Conservation (phyloP, 2,113 vertebrate species). For the Arvicanthis niloticus region DNA sequence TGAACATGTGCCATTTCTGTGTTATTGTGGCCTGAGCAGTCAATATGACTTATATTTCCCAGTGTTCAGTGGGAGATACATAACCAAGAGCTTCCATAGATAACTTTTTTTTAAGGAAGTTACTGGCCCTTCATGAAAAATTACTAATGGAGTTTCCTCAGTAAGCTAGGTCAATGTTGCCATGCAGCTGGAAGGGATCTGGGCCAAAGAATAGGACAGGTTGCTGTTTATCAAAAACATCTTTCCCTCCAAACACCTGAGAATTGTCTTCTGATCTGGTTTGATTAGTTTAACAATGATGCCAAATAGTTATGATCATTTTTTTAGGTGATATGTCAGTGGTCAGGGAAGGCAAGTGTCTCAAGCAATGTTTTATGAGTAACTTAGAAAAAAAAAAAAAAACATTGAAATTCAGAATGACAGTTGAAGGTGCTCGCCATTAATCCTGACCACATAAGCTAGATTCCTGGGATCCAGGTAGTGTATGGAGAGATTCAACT, state of each 20-base stretch:
- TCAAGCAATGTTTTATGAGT: neutral
- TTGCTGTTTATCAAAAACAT: neutral
- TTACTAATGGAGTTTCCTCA: neutral
- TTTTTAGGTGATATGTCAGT: neutral
- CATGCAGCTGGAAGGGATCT: neutral
- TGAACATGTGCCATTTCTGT: neutral
- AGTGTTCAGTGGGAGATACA: no score
- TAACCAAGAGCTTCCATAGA: neutral
- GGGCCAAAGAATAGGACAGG: neutral
- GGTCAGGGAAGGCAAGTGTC: neutral
- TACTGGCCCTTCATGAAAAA: neutral
- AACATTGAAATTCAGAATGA: neutral
- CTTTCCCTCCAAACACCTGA: rapidly evolving
- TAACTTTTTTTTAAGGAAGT: neutral
- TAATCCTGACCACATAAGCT: neutral
- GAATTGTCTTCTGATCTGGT: neutral
- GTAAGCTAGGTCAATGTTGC: neutral
- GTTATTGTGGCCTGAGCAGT: neutral
- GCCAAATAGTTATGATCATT: neutral
- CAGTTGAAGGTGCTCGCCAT: neutral
- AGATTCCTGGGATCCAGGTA: neutral
- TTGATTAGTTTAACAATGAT: neutral
- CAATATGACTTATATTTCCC: neutral
- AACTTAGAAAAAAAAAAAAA: neutral
- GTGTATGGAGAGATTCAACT: neutral